Evolutionary conservation across 2,888 invertebrate species (phyloP), one percentile per base, ranked within the genome.

Genomic region (Acleris cristana): DNA sequence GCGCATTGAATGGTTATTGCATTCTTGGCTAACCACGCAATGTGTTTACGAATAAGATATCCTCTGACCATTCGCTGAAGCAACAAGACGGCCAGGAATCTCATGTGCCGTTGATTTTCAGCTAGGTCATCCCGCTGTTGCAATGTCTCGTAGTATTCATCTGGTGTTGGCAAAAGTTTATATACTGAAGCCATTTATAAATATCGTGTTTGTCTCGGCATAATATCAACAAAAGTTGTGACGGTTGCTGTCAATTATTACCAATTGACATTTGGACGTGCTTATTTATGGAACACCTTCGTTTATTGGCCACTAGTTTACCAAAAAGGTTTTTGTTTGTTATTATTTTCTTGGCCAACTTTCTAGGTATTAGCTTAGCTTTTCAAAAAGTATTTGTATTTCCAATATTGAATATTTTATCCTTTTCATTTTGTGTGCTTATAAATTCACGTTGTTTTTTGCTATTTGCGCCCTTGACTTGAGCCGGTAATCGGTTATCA

Each of bases 1-100:
- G 90, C 90, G 55, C 88, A 87, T 71, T 92, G 92, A 72, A 92
- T 91, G 16, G 72, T 87, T 2, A 69, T 83, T 3, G 91, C 91
- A 60, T 91, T 88, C 56, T 79, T 73, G 6, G 87, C 79, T 44
- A 92, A 74, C 89, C 88, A 87, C 1, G 83, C 82, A 14, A 92
- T 69, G 68, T 92, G 86, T 67, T 87, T 89, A 54, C 89, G 81
- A 26, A 89, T 88, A 60, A 90, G 74, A 69, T 87, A 83, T 1
- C 88, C 89, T 61, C 92, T 81, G 21, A 79, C 73, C 73, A 87
- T 78, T 10, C 87, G 85, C 56, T 88, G 89, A 40, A 92, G 74
- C 0, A 87, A 68, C 56, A 89, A 69, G 0, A 84, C 85, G 12
- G 92, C 89, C 12, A 77, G 65, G 65, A 86, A 92, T 56, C 86